A percentile compares a stretch with the other conserved stretches of the same genome.
phyloP scores from a whole-genome alignment of 2,113 vertebrate species.

The Lonchura striata region DNA sequence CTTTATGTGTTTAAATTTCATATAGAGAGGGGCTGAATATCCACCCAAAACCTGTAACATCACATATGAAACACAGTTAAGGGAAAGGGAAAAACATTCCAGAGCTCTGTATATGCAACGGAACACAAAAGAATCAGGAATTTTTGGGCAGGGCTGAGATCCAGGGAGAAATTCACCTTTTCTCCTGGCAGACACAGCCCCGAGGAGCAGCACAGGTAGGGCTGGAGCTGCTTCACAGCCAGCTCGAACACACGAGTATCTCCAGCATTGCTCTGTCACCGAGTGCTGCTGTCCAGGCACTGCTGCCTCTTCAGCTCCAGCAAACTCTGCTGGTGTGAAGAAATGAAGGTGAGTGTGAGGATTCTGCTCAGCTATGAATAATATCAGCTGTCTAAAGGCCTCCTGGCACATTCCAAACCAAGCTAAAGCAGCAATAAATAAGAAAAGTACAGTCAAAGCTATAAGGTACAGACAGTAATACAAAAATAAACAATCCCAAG shows the following conservation, averaged over 20 bases:
- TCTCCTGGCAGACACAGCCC: not conserved
- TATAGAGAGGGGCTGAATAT: not conserved
- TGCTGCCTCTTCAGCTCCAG: not conserved
- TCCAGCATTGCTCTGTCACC: not conserved
- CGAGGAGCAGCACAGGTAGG: not conserved
- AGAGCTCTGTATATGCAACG: fast-evolving
- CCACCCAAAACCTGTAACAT: not conserved
- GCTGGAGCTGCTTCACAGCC: not conserved
- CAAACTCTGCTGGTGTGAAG: not conserved
- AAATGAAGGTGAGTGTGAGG: slow-evolving; percentile 23
- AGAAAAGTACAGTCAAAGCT: not conserved
- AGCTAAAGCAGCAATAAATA: slow-evolving; percentile 29
- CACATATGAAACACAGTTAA: not conserved
- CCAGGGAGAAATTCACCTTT: not conserved
- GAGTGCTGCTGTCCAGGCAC: not conserved
- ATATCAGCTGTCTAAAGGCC: not conserved
- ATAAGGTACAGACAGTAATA: not conserved
- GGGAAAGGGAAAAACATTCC: not conserved
- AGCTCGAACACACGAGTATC: not conserved
- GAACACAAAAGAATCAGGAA: not conserved
- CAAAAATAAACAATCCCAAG: not conserved
- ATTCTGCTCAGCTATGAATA: not conserved
- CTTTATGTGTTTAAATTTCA: not conserved
- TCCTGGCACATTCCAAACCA: slow-evolving; percentile 30
- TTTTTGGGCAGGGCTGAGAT: not conserved